Evolutionary conservation across 2,888 invertebrate species (phyloP).

Genomic region (Coelinius sp.): DNA sequence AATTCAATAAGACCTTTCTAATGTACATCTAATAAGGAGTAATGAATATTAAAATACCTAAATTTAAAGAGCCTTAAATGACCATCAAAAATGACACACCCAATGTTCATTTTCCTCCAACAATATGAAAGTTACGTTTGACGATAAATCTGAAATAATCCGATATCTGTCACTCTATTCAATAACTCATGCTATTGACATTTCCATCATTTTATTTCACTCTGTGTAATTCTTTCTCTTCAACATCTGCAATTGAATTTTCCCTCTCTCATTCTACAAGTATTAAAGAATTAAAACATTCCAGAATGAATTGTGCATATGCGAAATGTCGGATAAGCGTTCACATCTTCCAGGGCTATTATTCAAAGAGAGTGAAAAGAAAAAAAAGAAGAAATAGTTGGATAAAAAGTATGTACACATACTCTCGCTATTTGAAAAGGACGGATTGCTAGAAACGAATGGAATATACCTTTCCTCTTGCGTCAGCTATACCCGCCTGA

Average conservation of each 20-base stretch:
- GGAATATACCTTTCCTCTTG: background rate
- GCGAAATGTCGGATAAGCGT: background rate
- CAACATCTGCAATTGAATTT: background rate
- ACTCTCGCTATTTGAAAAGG: background rate
- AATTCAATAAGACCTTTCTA: background rate
- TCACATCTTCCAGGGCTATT: background rate
- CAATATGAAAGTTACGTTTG: no score
- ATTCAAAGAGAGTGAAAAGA: background rate
- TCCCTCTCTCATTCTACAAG: background rate
- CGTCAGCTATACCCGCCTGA: background rate
- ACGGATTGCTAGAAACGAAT: background rate
- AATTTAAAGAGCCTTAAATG: no score
- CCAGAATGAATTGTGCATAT: background rate
- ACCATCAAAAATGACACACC: no score
- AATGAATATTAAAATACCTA: no score
- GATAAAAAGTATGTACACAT: slow-evolving; percentile 1
- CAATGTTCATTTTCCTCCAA: no score
- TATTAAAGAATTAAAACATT: background rate
- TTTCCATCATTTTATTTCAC: background rate
- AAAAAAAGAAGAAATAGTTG: background rate
- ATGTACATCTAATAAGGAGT: no score
- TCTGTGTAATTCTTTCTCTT: background rate
- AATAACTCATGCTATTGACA: no score
- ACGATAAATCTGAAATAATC: no score
- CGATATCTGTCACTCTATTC: no score